Evolutionary conservation across 2,888 invertebrate species (phyloP), one percentile per base, ranked within the genome.

Genomic region (Diloba caeruleocephala): DNA sequence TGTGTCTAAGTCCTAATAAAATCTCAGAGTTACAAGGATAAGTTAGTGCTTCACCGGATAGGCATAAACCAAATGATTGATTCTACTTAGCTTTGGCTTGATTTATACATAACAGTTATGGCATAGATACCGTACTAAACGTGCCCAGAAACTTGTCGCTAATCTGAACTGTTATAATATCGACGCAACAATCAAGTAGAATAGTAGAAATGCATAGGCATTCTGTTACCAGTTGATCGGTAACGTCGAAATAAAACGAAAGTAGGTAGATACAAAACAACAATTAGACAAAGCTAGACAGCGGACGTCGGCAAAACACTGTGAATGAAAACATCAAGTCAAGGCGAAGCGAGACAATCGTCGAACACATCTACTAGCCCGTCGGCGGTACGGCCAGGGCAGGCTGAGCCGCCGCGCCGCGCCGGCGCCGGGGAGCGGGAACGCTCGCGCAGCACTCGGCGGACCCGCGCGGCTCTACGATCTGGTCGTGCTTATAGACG

Each of bases 321-420:
- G 91, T 90, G 90, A 92, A 91, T 92, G 90, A 89, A 90, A 88
- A 88, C 84, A 85, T 85, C 79, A 74, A 81, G 77, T 74, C 77
- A 75, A 82, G 76, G 76, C 79, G 68, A 82, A 73, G 74, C 76
- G 78, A 85, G 82, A 88, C 88, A 85, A 85, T 87, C 70, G 65
- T 79, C 69, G 77, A 81, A 78, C 79, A 81, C 80, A 79, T 79
- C 78, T 77, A 84, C 75, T 67, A 79, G 74, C 66, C 72, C 72
- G 72, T 57, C 70, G 67, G 63, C 39, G 42, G 42, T 21, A 34
- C 42, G 57, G 51, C 89, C 87, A 79, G 69, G 41, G 10, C 58
- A 51, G 15, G 26, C 17, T 55, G 87, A 81, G 37, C 90, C 66
- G 2, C 72, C 74, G 53, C 75, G 33, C 71, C 62, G 45, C 78